Evolutionary conservation across 2,888 invertebrate species (phyloP).

Genomic region (Cylloceria caligata): DNA sequence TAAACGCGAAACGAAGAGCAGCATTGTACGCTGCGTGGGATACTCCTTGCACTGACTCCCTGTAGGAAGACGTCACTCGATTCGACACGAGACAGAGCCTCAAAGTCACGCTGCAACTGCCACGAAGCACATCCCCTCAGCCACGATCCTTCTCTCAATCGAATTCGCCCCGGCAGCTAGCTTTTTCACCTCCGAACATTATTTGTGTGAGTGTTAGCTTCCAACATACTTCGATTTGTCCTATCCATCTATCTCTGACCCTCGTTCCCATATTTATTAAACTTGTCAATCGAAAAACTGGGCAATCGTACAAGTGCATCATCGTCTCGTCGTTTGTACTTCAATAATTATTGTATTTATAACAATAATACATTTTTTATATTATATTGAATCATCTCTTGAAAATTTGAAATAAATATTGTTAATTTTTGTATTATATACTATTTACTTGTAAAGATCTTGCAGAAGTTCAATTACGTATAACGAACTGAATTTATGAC

Average conservation of each 20-base stretch:
- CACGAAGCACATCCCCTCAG: conserved; percentile 43
- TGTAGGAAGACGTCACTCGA: conserved; percentile 66
- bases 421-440: too few species aligned
- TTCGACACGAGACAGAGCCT: conserved; percentile 65
- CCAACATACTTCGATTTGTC: conserved; percentile 10
- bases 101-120: conserved; percentile 63
- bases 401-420: too few species aligned
- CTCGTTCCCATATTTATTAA: not conserved
- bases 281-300: not conserved
- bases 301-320: not conserved
- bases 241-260: not conserved
- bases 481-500: too few species aligned
- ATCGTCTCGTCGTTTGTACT: not conserved
- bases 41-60: conserved; percentile 46
- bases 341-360: not conserved
- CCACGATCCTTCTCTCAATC: conserved; percentile 47
- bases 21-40: conserved; percentile 64
- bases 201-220: conserved; percentile 23
- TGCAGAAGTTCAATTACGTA: too few species aligned
- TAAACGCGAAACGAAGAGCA: conserved; percentile 69
- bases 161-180: conserved; percentile 43
- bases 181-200: conserved; percentile 46
- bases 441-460: too few species aligned
- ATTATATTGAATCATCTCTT: not conserved
- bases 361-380: too few species aligned